Conservation (phyloP, 2,888 invertebrate species). For the Hipparchia semele region DNA sequence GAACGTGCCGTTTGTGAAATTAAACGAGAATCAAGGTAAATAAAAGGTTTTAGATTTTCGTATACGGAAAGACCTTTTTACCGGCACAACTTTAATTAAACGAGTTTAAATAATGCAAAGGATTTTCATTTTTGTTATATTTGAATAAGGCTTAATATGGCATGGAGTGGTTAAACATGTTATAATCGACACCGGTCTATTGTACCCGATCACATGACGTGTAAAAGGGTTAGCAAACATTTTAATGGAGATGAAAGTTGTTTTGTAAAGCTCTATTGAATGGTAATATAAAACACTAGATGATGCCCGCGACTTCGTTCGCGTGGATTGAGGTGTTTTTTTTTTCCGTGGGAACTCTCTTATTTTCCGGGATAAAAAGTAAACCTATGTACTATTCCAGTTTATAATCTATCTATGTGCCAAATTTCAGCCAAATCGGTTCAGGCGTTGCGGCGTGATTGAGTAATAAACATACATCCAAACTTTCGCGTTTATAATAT, state of each 20-base stretch:
- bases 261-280: neutral
- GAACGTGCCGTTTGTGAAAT: constrained; percentile 67
- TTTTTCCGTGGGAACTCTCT: no score
- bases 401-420: no score
- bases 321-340: neutral
- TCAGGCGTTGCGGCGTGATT: no score
- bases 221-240: constrained; percentile 26
- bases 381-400: no score
- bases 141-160: neutral
- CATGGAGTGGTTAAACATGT: neutral
- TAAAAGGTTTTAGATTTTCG: constrained; percentile 64
- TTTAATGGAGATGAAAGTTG: constrained; percentile 40
- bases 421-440: no score
- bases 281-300: no score
- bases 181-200: neutral
- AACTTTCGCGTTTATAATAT: no score
- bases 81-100: no score
- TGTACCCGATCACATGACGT: neutral
- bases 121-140: neutral
- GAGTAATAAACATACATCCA: no score
- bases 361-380: no score
- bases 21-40: constrained; percentile 68
- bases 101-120: neutral
- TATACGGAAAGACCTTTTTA: constrained; percentile 11
- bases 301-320: no score